phyloP scores from a whole-genome alignment of 2,797 vertebrate species.

The Monodelphis domestica region DNA sequence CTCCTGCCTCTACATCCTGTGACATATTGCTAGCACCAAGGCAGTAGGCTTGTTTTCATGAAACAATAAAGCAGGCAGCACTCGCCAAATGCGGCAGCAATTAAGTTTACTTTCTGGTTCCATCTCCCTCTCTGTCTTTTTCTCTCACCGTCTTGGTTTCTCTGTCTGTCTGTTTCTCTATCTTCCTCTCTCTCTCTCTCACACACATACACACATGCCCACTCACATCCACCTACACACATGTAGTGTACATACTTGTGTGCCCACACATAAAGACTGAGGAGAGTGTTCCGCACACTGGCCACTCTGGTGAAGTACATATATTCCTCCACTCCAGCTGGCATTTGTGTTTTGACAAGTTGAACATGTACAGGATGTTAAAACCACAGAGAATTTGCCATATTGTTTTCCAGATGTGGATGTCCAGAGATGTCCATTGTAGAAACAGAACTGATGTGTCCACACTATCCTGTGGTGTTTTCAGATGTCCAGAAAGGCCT shows the following conservation, averaged over 20 bases:
- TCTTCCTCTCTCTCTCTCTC: not conserved
- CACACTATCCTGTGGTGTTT: conserved; percentile 63
- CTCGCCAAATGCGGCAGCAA: not conserved
- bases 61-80: not conserved
- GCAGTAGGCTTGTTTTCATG: not conserved
- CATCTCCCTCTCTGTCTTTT: not conserved
- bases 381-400: conserved; percentile 24
- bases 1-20: not conserved
- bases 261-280: not conserved
- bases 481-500: conserved; percentile 35
- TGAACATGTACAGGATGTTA: not conserved
- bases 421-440: conserved; percentile 35
- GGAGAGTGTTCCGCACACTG: not conserved
- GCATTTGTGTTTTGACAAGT: conserved; percentile 20
- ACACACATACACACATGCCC: not conserved
- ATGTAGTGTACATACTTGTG: too few relatives aligned
- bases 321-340: not conserved
- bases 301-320: not conserved
- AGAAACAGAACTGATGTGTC: conserved; percentile 59
- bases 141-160: not conserved
- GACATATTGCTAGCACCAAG: not conserved
- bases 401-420: conserved; percentile 31
- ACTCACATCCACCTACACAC: not conserved
- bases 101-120: too few relatives aligned
- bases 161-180: too few relatives aligned